Percentiles rank a stretch among this genome's conserved stretches.
Conservation (phyloP, 1,140 invertebrate species). For the Zaprionus capensis region DNA sequence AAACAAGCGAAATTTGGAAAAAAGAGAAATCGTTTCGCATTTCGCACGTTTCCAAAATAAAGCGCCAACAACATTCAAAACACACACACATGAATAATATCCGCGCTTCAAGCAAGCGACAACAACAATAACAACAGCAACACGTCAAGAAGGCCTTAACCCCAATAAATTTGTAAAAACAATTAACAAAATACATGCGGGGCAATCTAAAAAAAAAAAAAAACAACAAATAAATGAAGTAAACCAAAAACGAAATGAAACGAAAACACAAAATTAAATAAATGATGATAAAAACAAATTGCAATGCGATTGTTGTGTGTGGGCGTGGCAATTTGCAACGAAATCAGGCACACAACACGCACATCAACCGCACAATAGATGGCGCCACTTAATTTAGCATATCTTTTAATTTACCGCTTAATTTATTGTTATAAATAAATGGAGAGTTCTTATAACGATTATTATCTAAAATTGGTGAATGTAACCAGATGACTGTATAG, state of each 20-base stretch:
- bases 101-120: slow-evolving; percentile 27
- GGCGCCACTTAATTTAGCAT: slow-evolving; percentile 19
- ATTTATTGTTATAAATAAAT: not conserved
- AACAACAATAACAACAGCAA: slow-evolving; percentile 35
- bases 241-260: slow-evolving; percentile 9
- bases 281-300: slow-evolving; percentile 4
- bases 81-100: slow-evolving; percentile 32
- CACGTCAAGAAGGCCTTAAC: slow-evolving; percentile 69
- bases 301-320: not conserved
- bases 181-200: slow-evolving; percentile 49
- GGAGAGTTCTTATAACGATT: not conserved
- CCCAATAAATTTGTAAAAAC: slow-evolving; percentile 74
- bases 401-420: not conserved
- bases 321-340: slow-evolving; percentile 31
- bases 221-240: slow-evolving; percentile 31
- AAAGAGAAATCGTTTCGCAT: slow-evolving; percentile 54
- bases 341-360: too few relatives aligned
- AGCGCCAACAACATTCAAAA: slow-evolving; percentile 28
- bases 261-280: not conserved
- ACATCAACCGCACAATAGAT: slow-evolving; percentile 27
- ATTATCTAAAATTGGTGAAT: too few relatives aligned
- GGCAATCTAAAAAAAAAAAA: slow-evolving; percentile 26
- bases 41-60: slow-evolving; percentile 55
- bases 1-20: slow-evolving; percentile 22
- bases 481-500: too few relatives aligned